phyloP scores from a whole-genome alignment of 2,797 vertebrate species.

The Philypnodon macrostomus region DNA sequence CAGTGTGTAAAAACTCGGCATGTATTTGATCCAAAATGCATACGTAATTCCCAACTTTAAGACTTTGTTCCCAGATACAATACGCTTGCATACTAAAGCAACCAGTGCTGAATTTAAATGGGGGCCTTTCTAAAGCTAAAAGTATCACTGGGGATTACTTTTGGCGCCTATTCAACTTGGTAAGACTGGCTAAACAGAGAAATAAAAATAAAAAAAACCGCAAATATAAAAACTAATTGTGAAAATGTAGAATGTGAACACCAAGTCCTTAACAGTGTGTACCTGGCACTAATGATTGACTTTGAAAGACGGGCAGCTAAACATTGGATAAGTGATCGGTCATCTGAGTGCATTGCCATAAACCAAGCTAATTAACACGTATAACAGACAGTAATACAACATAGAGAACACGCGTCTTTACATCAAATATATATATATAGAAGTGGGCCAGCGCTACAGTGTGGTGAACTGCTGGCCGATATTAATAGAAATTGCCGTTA shows the following conservation, averaged over 20 bases:
- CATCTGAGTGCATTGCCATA: not conserved
- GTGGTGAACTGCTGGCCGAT: not conserved
- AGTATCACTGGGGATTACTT: not conserved
- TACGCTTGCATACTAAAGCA: not conserved
- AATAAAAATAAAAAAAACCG: not conserved
- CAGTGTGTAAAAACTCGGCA: not conserved
- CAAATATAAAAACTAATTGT: too few relatives aligned
- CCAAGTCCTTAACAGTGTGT: not conserved
- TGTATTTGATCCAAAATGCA: not conserved
- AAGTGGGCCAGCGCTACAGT: not conserved
- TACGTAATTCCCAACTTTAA: not conserved
- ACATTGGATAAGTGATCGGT: not conserved
- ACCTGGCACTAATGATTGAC: not conserved
- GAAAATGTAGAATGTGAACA: too few relatives aligned
- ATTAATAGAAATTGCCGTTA: not conserved
- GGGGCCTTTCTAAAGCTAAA: constrained; percentile 7
- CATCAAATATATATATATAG: not conserved
- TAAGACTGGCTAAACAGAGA: not conserved
- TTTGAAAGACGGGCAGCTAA: not conserved
- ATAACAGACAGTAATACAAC: not conserved
- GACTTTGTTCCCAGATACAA: not conserved
- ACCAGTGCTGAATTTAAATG: constrained; percentile 9
- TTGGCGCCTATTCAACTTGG: constrained; percentile 9
- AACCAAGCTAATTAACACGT: not conserved
- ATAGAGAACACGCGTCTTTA: not conserved